Conservation (phyloP, 2,113 vertebrate species). For the Delphinapterus leucas region DNA sequence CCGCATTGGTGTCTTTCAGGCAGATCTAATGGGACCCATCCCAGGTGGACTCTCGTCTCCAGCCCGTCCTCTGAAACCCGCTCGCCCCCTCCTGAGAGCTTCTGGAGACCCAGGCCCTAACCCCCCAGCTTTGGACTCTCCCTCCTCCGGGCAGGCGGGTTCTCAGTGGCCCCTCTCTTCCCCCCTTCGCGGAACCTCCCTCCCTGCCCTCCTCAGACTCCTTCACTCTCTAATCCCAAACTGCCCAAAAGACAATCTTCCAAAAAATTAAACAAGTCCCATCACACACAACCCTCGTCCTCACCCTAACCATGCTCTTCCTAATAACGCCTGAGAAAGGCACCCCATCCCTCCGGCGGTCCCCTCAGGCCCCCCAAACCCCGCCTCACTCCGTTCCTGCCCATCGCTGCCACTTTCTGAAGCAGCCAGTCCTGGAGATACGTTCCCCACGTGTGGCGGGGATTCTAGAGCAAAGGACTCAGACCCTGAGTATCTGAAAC, state of each 20-base stretch:
- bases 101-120: background rate
- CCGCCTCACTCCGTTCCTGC: background rate
- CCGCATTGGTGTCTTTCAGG: fast-evolving
- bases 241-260: no score
- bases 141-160: background rate
- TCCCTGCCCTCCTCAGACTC: background rate
- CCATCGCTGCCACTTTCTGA: background rate
- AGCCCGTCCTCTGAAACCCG: background rate
- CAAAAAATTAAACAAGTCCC: background rate
- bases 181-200: background rate
- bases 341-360: fast-evolving
- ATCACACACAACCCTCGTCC: fast-evolving
- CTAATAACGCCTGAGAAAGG: background rate
- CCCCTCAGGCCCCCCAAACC: background rate
- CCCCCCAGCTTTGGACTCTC: background rate
- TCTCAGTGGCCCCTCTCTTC: background rate
- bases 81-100: background rate
- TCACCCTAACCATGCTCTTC: fast-evolving
- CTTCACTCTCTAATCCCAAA: background rate
- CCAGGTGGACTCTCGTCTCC: background rate
- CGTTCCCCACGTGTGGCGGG: background rate
- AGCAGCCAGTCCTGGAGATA: background rate
- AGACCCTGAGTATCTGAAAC: background rate
- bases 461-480: background rate
- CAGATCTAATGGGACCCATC: no score